Base-by-base conservation (phyloP, 2,113 vertebrate species). In the Limnothrissa miodon region DNA sequence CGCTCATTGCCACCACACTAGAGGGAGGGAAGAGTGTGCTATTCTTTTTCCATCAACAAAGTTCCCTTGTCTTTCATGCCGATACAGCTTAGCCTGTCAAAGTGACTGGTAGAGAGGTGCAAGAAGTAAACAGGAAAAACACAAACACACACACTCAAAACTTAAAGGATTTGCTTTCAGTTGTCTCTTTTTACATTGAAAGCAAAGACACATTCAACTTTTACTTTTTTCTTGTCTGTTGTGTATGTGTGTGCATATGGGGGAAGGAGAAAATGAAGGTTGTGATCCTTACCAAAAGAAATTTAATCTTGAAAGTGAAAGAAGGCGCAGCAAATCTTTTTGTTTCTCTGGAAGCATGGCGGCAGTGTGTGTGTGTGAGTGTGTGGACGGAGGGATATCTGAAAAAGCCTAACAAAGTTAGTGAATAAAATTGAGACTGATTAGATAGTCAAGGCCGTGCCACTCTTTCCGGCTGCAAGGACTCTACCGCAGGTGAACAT, bases 401-500 rank as follows among this genome's bases (percentile, higher is more conserved):
- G 11, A 17, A 29, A 74, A 74, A 74, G 29, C 66, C 13, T 29
- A 74, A 17, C 80, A 83, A 82, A 82, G 81, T 83, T 83, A 59
- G 74, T 45, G 70, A 83, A 78, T 51, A 53, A 83, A 83, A 78
- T 33, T 53, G 11, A 80, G 85, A 85, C 86, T 89, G 84, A 89
- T 89, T 86, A 89, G 87, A 78, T 70, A 84, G 82, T 80, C 82
- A 81, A 85, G 85, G 84, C 85, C 82, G 83, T 80, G 85, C 87
- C 87, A 79, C 84, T 86, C 81, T 89, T 84, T 42, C 83, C 82
- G 78, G 53, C 83, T 19, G 78, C 86, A 90, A 89, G 82, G 86
- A 87, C 82, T 33, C 81, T 83, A 87, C 84, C 45, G 25, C 83
- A 87, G 88, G 87, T 87, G 90, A 91, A 91, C 87, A 87, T 84